Conservation (phyloP, 2,113 vertebrate species). For the Triplophysa rosa region DNA sequence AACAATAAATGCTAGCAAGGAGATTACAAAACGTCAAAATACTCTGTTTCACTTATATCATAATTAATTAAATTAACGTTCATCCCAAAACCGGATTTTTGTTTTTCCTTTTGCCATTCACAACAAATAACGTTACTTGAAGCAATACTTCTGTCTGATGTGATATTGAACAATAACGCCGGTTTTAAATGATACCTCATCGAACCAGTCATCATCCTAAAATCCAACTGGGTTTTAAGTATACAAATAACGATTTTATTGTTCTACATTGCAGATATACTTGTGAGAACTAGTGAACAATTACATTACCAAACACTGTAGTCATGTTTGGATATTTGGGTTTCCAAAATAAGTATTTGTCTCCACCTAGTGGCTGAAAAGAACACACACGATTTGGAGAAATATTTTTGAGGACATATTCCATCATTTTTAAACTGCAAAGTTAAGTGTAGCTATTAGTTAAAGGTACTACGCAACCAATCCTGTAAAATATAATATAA, state of each 20-base stretch:
- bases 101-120: too few species aligned
- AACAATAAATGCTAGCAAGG: neutral
- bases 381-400: neutral
- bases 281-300: neutral
- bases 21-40: neutral
- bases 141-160: neutral
- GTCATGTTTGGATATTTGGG: neutral
- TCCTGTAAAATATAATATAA: too few species aligned
- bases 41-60: neutral
- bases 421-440: too few species aligned
- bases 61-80: too few species aligned
- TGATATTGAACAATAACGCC: neutral
- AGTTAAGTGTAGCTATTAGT: too few species aligned
- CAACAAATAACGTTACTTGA: too few species aligned
- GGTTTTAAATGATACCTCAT: too few species aligned
- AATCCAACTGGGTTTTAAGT: neutral
- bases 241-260: too few species aligned
- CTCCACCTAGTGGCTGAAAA: constrained; percentile 24
- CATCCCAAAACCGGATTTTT: too few species aligned
- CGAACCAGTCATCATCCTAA: neutral
- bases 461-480: too few species aligned
- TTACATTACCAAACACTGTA: too few species aligned
- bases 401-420: too few species aligned
- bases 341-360: constrained; percentile 1
- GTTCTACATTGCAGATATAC: neutral